Percentiles rank a stretch among this genome's conserved stretches.
Conservation (phyloP, 2,113 vertebrate species). For the Brienomyrus brachyistius region DNA sequence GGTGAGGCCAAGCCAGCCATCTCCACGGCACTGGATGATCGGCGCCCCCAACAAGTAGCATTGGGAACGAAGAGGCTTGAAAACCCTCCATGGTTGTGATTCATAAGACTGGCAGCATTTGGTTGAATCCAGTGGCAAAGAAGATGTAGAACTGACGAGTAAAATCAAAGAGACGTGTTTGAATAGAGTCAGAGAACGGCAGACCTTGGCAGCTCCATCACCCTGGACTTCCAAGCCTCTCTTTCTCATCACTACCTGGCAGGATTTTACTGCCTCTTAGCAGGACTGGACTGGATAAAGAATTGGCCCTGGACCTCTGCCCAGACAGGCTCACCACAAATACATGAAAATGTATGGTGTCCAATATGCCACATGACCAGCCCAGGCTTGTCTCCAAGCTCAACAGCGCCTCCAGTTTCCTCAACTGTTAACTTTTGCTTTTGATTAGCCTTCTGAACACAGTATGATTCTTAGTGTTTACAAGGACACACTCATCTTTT, state of each 20-base stretch:
- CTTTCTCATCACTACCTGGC: background rate
- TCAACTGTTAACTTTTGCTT: background rate
- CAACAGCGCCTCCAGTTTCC: background rate
- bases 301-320: background rate
- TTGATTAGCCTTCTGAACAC: background rate
- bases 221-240: background rate
- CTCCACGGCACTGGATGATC: background rate
- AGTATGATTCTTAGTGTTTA: background rate
- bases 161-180: background rate
- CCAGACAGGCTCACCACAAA: background rate
- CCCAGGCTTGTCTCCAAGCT: background rate
- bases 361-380: background rate
- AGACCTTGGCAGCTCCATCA: background rate
- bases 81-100: background rate
- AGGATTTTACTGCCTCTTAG: background rate
- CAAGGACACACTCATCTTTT: background rate
- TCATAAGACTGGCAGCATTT: background rate
- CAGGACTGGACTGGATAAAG: background rate
- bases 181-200: background rate
- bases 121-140: background rate
- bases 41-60: background rate
- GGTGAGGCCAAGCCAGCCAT: slow-evolving; percentile 48
- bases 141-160: background rate
- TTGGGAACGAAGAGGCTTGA: background rate
- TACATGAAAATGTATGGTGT: background rate